Conservation (phyloP, 2,797 vertebrate genomes). For the Stomatorhinus walkeri region DNA sequence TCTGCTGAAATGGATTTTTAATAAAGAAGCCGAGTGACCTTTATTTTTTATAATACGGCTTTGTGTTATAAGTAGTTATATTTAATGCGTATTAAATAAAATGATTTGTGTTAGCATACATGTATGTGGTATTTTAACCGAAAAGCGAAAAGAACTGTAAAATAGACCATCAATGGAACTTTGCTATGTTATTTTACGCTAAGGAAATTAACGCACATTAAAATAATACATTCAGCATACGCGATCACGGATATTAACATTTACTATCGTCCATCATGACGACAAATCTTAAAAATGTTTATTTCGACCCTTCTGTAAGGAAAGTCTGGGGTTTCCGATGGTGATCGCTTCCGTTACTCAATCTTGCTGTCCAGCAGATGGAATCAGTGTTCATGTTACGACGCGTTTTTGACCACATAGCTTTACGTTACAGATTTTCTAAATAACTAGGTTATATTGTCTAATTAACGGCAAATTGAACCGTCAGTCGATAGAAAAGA, state of each 20-base stretch:
- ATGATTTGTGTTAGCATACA: neutral
- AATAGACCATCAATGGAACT: neutral
- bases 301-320: neutral
- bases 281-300: neutral
- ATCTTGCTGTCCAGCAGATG: neutral
- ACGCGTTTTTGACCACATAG: neutral
- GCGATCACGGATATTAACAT: neutral
- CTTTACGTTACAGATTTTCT: neutral
- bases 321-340: neutral
- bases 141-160: neutral
- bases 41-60: neutral
- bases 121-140: neutral
- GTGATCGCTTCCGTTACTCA: neutral
- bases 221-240: neutral
- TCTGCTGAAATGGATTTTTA: constrained; percentile 17
- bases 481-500: neutral
- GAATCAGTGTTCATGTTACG: neutral
- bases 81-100: neutral
- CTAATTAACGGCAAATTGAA: neutral
- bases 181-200: neutral
- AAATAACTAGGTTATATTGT: neutral
- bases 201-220: neutral
- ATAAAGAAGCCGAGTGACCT: neutral
- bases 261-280: neutral
- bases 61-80: neutral